Evolutionary conservation across 1,140 invertebrate species (phyloP).

Genomic region (Zaprionus capensis): DNA sequence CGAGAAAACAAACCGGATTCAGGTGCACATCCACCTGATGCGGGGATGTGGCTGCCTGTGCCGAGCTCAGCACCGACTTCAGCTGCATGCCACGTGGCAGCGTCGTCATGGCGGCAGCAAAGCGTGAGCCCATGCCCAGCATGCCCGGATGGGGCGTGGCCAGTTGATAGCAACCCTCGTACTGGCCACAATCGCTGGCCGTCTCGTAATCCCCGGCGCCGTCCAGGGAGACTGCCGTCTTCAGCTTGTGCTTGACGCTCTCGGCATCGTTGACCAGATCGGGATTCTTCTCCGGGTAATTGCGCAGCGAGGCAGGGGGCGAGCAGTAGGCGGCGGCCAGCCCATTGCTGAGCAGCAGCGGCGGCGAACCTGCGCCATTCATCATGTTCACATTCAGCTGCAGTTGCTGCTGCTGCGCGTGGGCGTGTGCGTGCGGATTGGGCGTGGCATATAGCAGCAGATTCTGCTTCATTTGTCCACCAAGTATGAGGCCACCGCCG

Average conservation of each 20-base stretch:
- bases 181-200: constrained; percentile 80
- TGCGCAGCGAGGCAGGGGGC: constrained; percentile 84
- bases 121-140: constrained; percentile 66
- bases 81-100: constrained; percentile 85
- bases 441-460: constrained; percentile 73
- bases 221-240: constrained; percentile 85
- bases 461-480: constrained; percentile 83
- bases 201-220: constrained; percentile 74
- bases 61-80: constrained; percentile 53
- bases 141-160: constrained; percentile 44
- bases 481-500: constrained; percentile 69
- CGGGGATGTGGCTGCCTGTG: constrained; percentile 82
- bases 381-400: constrained; percentile 75
- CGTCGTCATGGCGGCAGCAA: constrained; percentile 85
- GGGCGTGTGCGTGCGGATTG: constrained; percentile 35
- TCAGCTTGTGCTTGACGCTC: constrained; percentile 87
- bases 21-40: constrained; percentile 88
- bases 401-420: constrained; percentile 47
- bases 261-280: constrained; percentile 91
- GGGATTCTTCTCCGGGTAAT: constrained; percentile 89
- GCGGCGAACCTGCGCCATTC: constrained; percentile 52
- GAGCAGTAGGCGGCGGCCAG: constrained; percentile 73
- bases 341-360: constrained; percentile 61
- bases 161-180: constrained; percentile 82
- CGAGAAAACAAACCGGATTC: constrained; percentile 88